Evolutionary conservation across 1,140 invertebrate genomes (phyloP), one percentile per base, ranked within the genome.

Genomic region (Episyrphus balteatus): DNA sequence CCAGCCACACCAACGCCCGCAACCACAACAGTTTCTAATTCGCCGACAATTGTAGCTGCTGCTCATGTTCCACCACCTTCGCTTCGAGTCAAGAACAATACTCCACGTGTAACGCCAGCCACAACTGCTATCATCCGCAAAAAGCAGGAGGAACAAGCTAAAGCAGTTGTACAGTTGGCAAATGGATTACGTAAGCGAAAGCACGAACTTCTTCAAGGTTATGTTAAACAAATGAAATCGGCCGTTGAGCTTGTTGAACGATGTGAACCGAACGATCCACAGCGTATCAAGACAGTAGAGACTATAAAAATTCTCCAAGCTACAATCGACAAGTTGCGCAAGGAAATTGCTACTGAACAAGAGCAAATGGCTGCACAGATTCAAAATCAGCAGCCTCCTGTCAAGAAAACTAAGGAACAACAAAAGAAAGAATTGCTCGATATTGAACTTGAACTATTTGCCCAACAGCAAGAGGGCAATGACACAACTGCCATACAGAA

Each of bases 341-440:
- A 65, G 47, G 66, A 68, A 37, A 60, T 68, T n/a, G 57, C 62
- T 37, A 54, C 56, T 31, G 66, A 68, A 48, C 62, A 66, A 44
- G 66, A 61, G 48, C 62, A 65, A 42, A 15, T 68, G 32, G 58
- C 66, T 43, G 61, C 63, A 7, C 61, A 68, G 48, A 68, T 68
- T 7, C 61, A 61, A 44, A 56, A 59, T 34, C 54, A 57, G 34
- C 33, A 33, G 30, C 37, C 48, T n/a, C 53, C 62, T 13, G 39
- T 60, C 0, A 64, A 66, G 37, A 68, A 68, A 51, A 59, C 65
- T 42, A 68, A 68, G 50, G 66, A 68, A 47, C 65, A 68, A 45
- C 62, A 66, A 21, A 66, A 68, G 21, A 68, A 68, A 51, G 66
- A 68, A 47, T 51, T 68, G 42, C 59, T 68, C 17, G 66, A 68